Percentiles rank a stretch among this genome's conserved stretches.
These are phyloP conservation scores for Nyctereutes procyonoides DNA, from an alignment of 2,113 vertebrate species.

Conservation along the genomic window DNA sequence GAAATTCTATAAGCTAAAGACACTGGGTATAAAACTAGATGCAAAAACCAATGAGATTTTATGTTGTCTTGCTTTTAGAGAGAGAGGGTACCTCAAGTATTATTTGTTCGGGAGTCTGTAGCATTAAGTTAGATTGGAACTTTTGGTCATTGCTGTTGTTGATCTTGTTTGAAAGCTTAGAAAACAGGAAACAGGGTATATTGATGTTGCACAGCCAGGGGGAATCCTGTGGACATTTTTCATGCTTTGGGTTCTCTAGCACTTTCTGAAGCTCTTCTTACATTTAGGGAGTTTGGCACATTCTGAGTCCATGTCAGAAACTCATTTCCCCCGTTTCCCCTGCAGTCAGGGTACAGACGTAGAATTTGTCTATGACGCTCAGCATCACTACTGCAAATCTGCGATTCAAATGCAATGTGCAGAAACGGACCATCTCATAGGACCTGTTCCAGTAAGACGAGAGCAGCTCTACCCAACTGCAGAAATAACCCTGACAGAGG, in stretches of 20 bases:
- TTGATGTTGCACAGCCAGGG: background rate
- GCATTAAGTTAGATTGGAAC: background rate
- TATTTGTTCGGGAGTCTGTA: background rate
- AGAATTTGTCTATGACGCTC: background rate
- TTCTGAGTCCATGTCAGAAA: background rate
- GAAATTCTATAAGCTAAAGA: background rate
- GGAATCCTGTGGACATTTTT: background rate
- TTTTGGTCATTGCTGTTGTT: background rate
- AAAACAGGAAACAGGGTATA: background rate
- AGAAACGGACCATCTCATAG: background rate
- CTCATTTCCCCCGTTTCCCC: background rate
- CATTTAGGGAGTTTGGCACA: background rate
- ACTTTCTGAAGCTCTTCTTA: background rate
- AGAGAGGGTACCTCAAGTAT: background rate
- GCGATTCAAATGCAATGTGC: background rate
- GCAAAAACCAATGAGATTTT: background rate
- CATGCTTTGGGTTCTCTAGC: background rate
- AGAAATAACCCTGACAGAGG: background rate
- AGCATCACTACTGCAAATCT: background rate
- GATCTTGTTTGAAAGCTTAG: background rate
- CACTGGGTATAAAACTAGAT: background rate
- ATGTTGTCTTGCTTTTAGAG: background rate
- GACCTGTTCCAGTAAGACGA: background rate
- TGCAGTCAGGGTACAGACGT: background rate
- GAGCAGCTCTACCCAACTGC: background rate